Percentiles rank a stretch among this genome's conserved stretches.
These are phyloP conservation scores for Candidula unifasciata DNA, from an alignment of 2,888 invertebrate genomes.

Conservation along the genomic window DNA sequence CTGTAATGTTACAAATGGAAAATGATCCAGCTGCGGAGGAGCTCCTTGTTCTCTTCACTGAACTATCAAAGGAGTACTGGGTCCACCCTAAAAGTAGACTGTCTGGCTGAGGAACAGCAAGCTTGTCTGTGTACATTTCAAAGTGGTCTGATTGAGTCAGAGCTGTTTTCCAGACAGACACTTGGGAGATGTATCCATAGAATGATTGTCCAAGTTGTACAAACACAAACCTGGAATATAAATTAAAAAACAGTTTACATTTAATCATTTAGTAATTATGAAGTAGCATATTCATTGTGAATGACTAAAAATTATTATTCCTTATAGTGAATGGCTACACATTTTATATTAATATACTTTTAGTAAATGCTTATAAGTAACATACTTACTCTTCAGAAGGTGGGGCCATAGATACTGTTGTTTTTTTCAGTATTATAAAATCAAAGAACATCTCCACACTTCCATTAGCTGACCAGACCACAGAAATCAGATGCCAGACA, in stretches of 20 bases:
- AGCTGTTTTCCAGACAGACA: slow-evolving; percentile 33
- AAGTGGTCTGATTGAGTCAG: background rate
- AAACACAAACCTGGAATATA: slow-evolving; percentile 27
- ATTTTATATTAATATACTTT: no score
- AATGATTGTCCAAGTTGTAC: slow-evolving; percentile 43
- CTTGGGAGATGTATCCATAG: slow-evolving; percentile 46
- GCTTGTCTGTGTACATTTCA: background rate
- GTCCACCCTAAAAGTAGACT: slow-evolving; percentile 40
- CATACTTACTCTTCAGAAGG: slow-evolving; percentile 26
- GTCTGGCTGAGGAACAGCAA: slow-evolving; percentile 12
- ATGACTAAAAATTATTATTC: no score
- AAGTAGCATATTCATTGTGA: no score
- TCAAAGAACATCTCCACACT: slow-evolving; percentile 7
- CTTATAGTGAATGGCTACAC: no score
- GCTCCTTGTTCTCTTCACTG: background rate
- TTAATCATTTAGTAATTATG: no score
- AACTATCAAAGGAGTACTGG: slow-evolving; percentile 24
- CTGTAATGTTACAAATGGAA: slow-evolving; percentile 17
- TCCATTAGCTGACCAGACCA: slow-evolving; percentile 32
- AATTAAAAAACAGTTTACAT: no score
- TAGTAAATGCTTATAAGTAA: no score
- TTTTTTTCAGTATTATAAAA: background rate
- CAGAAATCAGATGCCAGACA: slow-evolving; percentile 34
- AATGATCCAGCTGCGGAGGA: slow-evolving; percentile 1
- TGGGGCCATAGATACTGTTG: background rate